These are phyloP conservation scores for Geothlypis trichas DNA, from an alignment of 2,113 vertebrate genomes.

Conservation along the genomic window DNA sequence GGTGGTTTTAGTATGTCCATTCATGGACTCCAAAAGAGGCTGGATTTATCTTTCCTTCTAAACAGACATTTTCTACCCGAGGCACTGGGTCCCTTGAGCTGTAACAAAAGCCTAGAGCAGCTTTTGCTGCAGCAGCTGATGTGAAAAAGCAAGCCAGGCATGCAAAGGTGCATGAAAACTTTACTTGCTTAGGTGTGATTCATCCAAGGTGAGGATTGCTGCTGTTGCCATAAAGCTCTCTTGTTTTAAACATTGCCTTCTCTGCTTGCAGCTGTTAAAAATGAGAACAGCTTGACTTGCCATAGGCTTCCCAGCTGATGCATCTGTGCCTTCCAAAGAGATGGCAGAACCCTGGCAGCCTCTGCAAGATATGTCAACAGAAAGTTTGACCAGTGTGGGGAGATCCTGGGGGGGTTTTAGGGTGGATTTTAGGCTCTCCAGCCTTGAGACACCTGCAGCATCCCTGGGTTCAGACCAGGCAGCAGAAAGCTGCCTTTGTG, in stretches of 20 bases:
- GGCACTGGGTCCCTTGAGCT: not conserved
- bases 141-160: not conserved
- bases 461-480: not conserved
- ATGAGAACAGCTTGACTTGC: not conserved
- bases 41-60: not conserved
- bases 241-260: not conserved
- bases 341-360: not conserved
- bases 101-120: not conserved
- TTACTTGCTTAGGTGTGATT: not conserved
- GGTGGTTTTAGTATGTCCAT: not conserved
- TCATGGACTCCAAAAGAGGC: not conserved
- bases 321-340: not conserved
- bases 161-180: not conserved
- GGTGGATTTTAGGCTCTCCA: not conserved
- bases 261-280: slow-evolving; percentile 1
- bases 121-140: not conserved
- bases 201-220: not conserved
- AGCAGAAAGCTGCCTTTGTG: not conserved
- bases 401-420: not conserved
- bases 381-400: not conserved
- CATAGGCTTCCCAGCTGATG: not conserved
- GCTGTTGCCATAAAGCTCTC: not conserved
- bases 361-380: not conserved
- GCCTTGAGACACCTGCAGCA: not conserved
- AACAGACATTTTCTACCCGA: not conserved